phyloP scores from a whole-genome alignment of 2,113 vertebrate genomes.

The Oenanthe melanoleuca region DNA sequence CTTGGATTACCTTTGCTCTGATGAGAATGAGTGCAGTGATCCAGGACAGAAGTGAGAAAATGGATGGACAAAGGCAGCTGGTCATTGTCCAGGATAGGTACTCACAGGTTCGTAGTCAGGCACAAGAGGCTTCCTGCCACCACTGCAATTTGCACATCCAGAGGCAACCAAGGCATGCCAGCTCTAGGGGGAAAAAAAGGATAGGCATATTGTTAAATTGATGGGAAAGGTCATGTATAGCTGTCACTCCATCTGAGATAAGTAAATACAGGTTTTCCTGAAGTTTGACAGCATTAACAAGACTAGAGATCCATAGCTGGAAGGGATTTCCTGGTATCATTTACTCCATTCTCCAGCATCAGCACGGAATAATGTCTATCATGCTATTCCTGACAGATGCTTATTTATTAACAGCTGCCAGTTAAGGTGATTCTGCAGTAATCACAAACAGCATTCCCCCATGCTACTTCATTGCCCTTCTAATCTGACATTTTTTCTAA shows the following conservation, averaged over 20 bases:
- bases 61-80: fast-evolving
- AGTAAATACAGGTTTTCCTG: background rate
- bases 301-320: background rate
- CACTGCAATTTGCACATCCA: background rate
- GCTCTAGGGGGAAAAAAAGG: background rate
- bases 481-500: background rate
- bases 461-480: background rate
- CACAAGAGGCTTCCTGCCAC: background rate
- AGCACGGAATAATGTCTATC: background rate
- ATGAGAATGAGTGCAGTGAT: background rate
- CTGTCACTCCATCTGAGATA: background rate
- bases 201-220: background rate
- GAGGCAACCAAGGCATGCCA: background rate
- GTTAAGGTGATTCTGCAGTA: background rate
- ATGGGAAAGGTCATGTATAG: background rate
- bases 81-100: background rate
- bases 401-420: background rate
- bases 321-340: background rate
- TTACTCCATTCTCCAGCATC: background rate
- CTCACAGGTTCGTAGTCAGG: background rate
- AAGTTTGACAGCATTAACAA: conserved; percentile 6
- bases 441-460: background rate
- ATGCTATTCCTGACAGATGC: background rate
- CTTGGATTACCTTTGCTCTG: background rate
- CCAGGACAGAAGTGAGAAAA: background rate